Conservation (phyloP, 2,797 vertebrate genomes). For the Crocidura indochinensis region DNA sequence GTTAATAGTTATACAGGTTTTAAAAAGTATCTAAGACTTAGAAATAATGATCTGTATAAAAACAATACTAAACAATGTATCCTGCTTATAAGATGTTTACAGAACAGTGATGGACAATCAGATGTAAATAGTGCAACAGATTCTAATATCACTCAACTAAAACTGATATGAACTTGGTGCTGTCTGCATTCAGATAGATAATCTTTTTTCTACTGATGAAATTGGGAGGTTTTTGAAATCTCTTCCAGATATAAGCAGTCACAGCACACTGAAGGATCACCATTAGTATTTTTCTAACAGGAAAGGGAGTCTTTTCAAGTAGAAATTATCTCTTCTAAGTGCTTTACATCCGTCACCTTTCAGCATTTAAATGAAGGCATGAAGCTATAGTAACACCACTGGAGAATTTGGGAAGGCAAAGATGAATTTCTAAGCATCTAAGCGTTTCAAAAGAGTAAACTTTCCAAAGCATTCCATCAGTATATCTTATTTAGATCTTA, state of each 20-base stretch:
- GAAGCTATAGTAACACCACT: background rate
- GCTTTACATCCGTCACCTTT: background rate
- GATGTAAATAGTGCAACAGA: background rate
- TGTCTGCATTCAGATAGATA: background rate
- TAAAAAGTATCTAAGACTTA: background rate
- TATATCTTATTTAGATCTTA: conserved; percentile 12
- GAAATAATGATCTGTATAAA: background rate
- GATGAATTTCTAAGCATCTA: background rate
- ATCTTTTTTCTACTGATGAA: background rate
- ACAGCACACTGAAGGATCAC: background rate
- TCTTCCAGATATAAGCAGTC: background rate
- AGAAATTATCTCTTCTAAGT: conserved; percentile 33
- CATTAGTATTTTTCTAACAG: background rate
- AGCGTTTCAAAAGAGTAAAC: background rate
- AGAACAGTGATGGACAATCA: too few relatives aligned
- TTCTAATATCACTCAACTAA: background rate
- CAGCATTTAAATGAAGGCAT: background rate
- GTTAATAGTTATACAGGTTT: background rate
- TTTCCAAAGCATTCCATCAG: background rate
- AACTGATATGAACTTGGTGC: background rate
- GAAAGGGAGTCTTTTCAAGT: background rate
- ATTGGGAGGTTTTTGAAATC: conserved; percentile 8
- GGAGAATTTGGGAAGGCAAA: conserved; percentile 5
- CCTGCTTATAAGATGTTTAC: too few relatives aligned
- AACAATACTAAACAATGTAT: background rate